Base-by-base conservation (phyloP, 2,797 vertebrate genomes). In the Galaxias olidus region DNA sequence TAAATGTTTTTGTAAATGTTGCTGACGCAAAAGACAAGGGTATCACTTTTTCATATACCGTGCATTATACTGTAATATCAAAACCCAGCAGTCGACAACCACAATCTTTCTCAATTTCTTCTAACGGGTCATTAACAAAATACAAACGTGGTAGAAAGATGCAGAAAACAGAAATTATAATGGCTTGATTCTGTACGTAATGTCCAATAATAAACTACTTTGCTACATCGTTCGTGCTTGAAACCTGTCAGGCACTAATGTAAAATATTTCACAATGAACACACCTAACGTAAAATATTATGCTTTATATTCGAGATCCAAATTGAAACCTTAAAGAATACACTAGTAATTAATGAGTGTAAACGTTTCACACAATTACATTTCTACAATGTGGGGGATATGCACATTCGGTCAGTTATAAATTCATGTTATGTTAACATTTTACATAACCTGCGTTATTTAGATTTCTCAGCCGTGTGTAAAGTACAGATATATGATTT, bases 171-270 rank as follows among this genome's bases (percentile, higher is more conserved):
- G 64, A 84, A 65, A 75, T 76, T 72, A 82, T 84, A n/a, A 79
- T 62, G 74, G 74, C 65, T 48, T 77, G 56, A 71, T 86, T 68
- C 9, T 17, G 65, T 65, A 68, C 55, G 72, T 83, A 83, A 83
- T 84, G 78, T 87, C 88, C 84, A 90, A 89, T 88, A 86, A 85
- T 60, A 87, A 74, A 83, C 83, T 81, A 73, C 71, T 83, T 79
- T 78, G 81, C 63, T 85, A 85, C 68, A 75, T 63, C 72, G 81
- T 89, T 63, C 42, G 70, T 81, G 92, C 95, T 96, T 98, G 97
- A 98, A 92, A 95, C 96, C 97, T 97, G 96, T 97, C 96, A 97
- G 97, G 95, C 94, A 82, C 84, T 76, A 51, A 83, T 86, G 86
- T 87, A 85, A 86, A 88, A 88, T 70, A 71, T 80, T 76, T 74